Conservation (phyloP, 2,888 invertebrate genomes). For the Pomacea canaliculata region DNA sequence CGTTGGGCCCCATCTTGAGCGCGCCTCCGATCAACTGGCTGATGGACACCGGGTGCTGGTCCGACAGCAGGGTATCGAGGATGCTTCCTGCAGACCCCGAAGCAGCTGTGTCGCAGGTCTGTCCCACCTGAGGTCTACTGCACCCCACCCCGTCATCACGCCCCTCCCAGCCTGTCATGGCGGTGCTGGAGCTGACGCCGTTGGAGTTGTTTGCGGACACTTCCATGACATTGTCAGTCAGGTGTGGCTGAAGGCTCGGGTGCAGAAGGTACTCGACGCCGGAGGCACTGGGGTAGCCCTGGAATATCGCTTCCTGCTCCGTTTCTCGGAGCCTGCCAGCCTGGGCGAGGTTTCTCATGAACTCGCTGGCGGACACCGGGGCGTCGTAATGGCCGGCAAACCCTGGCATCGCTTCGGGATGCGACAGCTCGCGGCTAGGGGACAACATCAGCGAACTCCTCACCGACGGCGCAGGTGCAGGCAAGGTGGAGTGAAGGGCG, state of each 20-base stretch:
- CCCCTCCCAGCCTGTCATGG: neutral
- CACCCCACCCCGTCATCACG: neutral
- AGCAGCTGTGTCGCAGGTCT: neutral
- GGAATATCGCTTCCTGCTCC: constrained; percentile 5
- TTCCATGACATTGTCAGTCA: neutral
- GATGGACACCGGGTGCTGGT: constrained; percentile 23
- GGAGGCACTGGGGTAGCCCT: constrained; percentile 10
- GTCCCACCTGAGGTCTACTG: neutral
- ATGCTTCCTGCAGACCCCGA: too few species aligned
- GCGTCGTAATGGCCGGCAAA: constrained; percentile 3
- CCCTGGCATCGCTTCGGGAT: neutral
- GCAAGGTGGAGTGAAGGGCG: neutral
- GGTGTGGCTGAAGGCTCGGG: neutral
- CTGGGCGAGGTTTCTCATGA: neutral
- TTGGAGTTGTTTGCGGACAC: neutral
- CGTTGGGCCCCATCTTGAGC: constrained; percentile 33
- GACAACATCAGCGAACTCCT: neutral
- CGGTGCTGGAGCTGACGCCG: neutral
- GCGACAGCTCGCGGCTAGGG: neutral
- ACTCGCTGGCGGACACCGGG: neutral
- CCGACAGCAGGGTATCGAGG: neutral
- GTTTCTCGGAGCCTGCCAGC: neutral
- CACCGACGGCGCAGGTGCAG: neutral
- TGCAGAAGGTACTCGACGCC: neutral
- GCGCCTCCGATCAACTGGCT: constrained; percentile 37